phyloP scores from a whole-genome alignment of 2,797 vertebrate species.

The Carduelis carduelis region DNA sequence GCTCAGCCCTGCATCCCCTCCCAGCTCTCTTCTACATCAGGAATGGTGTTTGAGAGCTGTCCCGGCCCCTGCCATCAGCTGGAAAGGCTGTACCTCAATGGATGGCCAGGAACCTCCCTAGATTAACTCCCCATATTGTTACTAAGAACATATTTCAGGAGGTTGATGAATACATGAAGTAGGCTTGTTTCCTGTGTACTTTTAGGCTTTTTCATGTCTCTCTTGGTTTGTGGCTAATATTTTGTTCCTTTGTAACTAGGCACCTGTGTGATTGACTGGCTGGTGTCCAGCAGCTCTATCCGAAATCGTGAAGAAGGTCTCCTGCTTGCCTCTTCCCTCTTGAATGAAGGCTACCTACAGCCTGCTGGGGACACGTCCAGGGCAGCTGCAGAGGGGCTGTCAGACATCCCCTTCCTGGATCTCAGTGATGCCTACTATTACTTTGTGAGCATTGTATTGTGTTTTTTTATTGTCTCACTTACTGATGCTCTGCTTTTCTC shows the following conservation, averaged over 20 bases:
- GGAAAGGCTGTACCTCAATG: background rate
- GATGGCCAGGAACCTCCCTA: background rate
- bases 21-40: background rate
- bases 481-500: background rate
- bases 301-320: slow-evolving; percentile 88
- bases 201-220: background rate
- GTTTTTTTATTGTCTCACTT: background rate
- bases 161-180: background rate
- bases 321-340: slow-evolving; percentile 86
- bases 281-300: slow-evolving; percentile 82
- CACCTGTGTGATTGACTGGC: slow-evolving; percentile 87
- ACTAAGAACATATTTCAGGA: background rate
- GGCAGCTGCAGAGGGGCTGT: slow-evolving; percentile 73
- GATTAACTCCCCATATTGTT: background rate
- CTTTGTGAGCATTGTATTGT: slow-evolving; percentile 83
- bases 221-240: background rate
- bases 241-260: slow-evolving; percentile 73
- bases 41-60: background rate
- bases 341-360: slow-evolving; percentile 92
- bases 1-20: background rate
- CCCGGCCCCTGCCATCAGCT: background rate
- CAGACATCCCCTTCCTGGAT: slow-evolving; percentile 85
- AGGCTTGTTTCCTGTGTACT: background rate
- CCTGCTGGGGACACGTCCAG: slow-evolving; percentile 89
- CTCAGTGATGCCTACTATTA: slow-evolving; percentile 87